These are phyloP conservation scores for Baryphthengus martii DNA, from an alignment of 2,113 vertebrate species.

Conservation along the genomic window DNA sequence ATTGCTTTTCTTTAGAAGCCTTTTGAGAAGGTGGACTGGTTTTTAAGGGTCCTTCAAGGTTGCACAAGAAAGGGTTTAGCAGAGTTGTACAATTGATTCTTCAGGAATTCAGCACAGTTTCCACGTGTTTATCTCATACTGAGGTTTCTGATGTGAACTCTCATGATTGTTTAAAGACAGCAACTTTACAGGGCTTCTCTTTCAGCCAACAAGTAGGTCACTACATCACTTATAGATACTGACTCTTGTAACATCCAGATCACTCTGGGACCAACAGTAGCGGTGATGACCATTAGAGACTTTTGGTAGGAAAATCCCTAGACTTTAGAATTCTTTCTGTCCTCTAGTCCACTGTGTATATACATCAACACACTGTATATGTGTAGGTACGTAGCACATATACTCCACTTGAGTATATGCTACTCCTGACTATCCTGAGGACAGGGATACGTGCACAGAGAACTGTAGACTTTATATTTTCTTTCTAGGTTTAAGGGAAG, in stretches of 20 bases:
- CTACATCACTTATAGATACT: not conserved
- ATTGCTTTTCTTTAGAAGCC: not conserved
- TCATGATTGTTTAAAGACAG: not conserved
- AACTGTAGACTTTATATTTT: not conserved
- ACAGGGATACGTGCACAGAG: not conserved
- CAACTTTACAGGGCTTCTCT: not conserved
- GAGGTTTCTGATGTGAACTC: not conserved
- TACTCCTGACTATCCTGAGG: not conserved
- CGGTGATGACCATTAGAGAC: not conserved
- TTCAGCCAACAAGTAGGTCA: not conserved
- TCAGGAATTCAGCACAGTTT: not conserved
- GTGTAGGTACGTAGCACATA: too few relatives aligned
- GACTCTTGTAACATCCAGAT: not conserved
- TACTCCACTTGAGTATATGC: not conserved
- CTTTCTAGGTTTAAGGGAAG: not conserved
- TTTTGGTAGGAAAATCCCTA: not conserved
- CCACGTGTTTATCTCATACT: not conserved
- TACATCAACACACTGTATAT: too few relatives aligned
- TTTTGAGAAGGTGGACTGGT: not conserved
- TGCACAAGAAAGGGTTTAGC: not conserved
- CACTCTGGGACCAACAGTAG: not conserved
- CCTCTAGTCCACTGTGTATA: not conserved
- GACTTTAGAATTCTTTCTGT: not conserved
- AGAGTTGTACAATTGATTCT: not conserved
- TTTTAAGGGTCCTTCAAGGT: not conserved